phyloP scores from a whole-genome alignment of 2,888 invertebrate genomes.

The Dicycla oo region DNA sequence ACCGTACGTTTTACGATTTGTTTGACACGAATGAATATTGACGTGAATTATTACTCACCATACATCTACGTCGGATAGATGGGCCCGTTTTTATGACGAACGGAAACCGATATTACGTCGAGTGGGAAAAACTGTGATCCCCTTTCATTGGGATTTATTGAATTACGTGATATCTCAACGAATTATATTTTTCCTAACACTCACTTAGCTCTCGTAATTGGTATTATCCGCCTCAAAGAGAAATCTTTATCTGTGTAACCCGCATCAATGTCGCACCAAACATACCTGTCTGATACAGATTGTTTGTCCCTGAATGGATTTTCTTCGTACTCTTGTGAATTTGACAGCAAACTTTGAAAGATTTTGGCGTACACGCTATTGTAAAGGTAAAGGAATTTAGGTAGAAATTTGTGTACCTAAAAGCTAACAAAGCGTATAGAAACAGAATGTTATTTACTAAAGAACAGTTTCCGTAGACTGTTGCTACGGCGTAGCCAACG shows the following conservation, averaged over 20 bases:
- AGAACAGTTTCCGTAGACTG: not conserved
- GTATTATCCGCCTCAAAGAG: constrained; percentile 50
- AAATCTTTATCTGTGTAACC: constrained; percentile 66
- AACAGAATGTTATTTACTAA: not conserved
- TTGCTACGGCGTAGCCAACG: constrained; percentile 35
- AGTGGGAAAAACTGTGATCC: constrained; percentile 78
- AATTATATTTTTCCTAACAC: constrained; percentile 36
- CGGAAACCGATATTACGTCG: constrained; percentile 76
- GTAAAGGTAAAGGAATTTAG: constrained; percentile 14
- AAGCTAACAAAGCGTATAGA: not conserved
- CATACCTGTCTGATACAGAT: constrained; percentile 61
- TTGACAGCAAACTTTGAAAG: constrained; percentile 51
- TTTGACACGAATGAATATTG: constrained; percentile 82
- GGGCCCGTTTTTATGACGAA: constrained; percentile 81
- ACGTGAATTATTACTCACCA: constrained; percentile 80
- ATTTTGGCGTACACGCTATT: constrained; percentile 19
- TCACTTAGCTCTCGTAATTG: constrained; percentile 49
- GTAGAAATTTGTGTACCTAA: not conserved
- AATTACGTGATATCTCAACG: constrained; percentile 66
- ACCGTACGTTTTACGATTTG: constrained; percentile 80
- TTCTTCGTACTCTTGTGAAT: constrained; percentile 53
- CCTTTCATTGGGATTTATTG: constrained; percentile 79
- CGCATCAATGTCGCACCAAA: constrained; percentile 67
- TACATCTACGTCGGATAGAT: constrained; percentile 75
- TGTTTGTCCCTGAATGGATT: constrained; percentile 58